Percentiles rank a stretch among this genome's conserved stretches.
Conservation (phyloP, 2,797 vertebrate genomes). For the Dendrocincla tyrannina region DNA sequence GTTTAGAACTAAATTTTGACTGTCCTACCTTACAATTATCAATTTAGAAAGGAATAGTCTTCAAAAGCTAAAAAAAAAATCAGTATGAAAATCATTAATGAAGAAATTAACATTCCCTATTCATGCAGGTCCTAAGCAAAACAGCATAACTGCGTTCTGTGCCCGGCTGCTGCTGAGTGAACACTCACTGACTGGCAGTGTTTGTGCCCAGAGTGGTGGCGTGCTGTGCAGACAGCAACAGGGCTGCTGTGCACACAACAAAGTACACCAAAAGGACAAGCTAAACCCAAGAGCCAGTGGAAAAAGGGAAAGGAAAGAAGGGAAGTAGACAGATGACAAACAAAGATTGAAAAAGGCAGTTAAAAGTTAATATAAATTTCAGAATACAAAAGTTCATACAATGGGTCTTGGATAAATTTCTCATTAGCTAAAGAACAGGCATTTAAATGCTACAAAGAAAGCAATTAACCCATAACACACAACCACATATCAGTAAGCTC, state of each 20-base stretch:
- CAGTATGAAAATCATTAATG: not conserved
- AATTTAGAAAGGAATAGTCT: slow-evolving; percentile 1
- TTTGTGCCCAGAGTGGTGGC: not conserved
- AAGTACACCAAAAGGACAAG: not conserved
- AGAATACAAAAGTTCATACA: not conserved
- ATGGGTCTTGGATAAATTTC: not conserved
- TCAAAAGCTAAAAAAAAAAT: not conserved
- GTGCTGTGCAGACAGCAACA: not conserved
- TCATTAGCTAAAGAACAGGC: not conserved
- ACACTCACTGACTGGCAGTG: not conserved
- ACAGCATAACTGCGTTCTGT: not conserved
- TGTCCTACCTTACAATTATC: slow-evolving; percentile 22
- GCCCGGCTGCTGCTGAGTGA: not conserved
- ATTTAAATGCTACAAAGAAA: not conserved
- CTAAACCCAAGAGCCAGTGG: not conserved
- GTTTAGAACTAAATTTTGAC: slow-evolving; percentile 22
- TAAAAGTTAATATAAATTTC: not conserved
- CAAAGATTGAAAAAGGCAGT: not conserved
- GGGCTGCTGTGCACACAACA: not conserved
- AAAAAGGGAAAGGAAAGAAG: not conserved
- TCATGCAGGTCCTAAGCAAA: not conserved
- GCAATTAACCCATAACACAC: not conserved
- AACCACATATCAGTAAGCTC: not conserved
- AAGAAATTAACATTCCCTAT: slow-evolving; percentile 13
- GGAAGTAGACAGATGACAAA: not conserved